Evolutionary conservation across 2,797 vertebrate genomes (phyloP), one percentile per base, ranked within the genome.

Genomic region (Valencia hispanica): DNA sequence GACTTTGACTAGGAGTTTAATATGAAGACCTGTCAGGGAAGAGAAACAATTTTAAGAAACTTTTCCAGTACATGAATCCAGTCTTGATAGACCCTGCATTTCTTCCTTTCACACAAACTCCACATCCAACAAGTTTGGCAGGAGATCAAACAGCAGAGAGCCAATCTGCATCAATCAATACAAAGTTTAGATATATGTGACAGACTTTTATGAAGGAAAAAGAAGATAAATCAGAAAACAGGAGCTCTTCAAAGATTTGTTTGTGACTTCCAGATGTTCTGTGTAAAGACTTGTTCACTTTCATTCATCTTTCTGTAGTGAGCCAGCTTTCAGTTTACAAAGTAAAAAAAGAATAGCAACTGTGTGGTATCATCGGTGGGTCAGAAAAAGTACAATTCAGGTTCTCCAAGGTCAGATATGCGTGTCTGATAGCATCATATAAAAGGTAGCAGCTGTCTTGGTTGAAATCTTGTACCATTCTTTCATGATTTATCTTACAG

Each of bases 281-380:
- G 36, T 73, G 55, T 86, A 93, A 77, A 95, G 96, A 68, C 15
- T 74, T 94, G 73, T 81, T 97, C n/a, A 71, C 91, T 97, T 47
- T 92, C 95, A 83, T 92, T n/a, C n/a, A 96, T 71, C 90, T 98
- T 79, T 96, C 97, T 0, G 92, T 97, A 0, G 94, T 97, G 18
- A 93, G 92, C 61, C 97, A 97, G 97, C 95, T 98, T 1, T 97
- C 97, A 83, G 97, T 95, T 87, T 98, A 97, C 84, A 97, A 94
- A 85, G 86, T 95, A 69, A 97, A 95, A 70, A 97, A 95, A 94
- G 95, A 97, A 41, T 96, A 94, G 81, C 74, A 97, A 39, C 18
- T 97, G 80, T 89, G 94, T 1, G 97, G 98, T 78, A 91, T 97
- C 77, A 95, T 98, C 0, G 97, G 97, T 0, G 97, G 97, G 78